These are phyloP conservation scores for Sinosuthora webbiana DNA, from an alignment of 2,113 vertebrate genomes.

Conservation along the genomic window DNA sequence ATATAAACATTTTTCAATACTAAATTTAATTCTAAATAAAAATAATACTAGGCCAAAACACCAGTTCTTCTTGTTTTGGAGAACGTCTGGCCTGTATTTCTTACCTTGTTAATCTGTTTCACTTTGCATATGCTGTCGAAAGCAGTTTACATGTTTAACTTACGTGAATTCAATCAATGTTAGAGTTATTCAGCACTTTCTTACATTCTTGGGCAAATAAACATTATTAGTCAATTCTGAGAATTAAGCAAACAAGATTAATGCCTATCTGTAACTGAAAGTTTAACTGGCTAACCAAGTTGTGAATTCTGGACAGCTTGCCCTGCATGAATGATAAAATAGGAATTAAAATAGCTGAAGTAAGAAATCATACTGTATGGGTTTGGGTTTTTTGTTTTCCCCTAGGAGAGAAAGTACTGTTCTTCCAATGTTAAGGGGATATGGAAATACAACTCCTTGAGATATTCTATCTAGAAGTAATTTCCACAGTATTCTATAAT, in stretches of 20 bases:
- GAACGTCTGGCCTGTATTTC: neutral
- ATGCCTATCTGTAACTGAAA: neutral
- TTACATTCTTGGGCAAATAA: neutral
- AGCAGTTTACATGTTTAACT: neutral
- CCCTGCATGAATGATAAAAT: neutral
- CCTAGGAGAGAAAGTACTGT: neutral
- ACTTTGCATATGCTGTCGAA: neutral
- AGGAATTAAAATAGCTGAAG: neutral
- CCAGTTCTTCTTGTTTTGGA: neutral
- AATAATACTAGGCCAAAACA: neutral
- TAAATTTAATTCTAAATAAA: neutral
- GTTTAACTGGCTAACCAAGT: neutral
- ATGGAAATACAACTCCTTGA: neutral
- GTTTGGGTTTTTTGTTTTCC: neutral
- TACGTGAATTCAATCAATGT: neutral
- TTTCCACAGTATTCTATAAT: neutral
- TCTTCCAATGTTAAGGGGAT: neutral
- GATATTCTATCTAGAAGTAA: neutral
- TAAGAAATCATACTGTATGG: neutral
- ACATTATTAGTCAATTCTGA: neutral
- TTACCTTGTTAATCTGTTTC: neutral
- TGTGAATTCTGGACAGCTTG: neutral
- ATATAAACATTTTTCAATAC: neutral
- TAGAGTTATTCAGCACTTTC: neutral
- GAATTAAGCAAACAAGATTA: neutral